Percentiles rank a stretch among this genome's conserved stretches.
Evolutionary conservation across 1,140 invertebrate species (phyloP).

Genomic region (Drosophila auraria): DNA sequence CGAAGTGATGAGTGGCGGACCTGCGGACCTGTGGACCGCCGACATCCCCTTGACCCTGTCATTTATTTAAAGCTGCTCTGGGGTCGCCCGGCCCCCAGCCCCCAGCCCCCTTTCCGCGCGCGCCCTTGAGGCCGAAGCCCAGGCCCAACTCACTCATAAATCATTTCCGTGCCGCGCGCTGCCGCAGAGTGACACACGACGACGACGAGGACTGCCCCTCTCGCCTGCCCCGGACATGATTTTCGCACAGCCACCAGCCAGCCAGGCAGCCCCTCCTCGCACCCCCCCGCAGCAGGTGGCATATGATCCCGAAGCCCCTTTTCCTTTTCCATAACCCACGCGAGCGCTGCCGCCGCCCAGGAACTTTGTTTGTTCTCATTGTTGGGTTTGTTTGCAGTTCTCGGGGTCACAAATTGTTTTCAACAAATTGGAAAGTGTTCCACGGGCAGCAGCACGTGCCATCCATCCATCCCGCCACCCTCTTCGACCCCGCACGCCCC

Average conservation of each 20-base stretch:
- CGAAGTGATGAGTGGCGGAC: constrained; percentile 54
- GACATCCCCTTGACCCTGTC: constrained; percentile 36
- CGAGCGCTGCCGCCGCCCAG: not conserved
- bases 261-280: not conserved
- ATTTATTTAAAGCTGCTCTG: constrained; percentile 53
- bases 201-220: not conserved
- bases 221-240: constrained; percentile 1
- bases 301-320: constrained; percentile 20
- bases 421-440: constrained; percentile 83
- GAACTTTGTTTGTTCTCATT: constrained; percentile 67
- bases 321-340: constrained; percentile 7
- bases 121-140: constrained; percentile 2
- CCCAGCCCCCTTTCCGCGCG: not conserved
- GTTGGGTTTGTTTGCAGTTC: constrained; percentile 62
- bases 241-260: not conserved
- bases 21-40: constrained; percentile 20
- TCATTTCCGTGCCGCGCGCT: constrained; percentile 76
- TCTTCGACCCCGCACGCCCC: not conserved
- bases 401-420: constrained; percentile 77
- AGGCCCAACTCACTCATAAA: constrained; percentile 68
- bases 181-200: constrained; percentile 80
- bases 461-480: not conserved
- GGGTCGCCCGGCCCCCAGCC: not conserved
- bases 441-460: constrained; percentile 70
- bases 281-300: constrained; percentile 53